Evolutionary conservation across 1,140 invertebrate genomes (phyloP).

Genomic region (Hylaeus anthracinus): DNA sequence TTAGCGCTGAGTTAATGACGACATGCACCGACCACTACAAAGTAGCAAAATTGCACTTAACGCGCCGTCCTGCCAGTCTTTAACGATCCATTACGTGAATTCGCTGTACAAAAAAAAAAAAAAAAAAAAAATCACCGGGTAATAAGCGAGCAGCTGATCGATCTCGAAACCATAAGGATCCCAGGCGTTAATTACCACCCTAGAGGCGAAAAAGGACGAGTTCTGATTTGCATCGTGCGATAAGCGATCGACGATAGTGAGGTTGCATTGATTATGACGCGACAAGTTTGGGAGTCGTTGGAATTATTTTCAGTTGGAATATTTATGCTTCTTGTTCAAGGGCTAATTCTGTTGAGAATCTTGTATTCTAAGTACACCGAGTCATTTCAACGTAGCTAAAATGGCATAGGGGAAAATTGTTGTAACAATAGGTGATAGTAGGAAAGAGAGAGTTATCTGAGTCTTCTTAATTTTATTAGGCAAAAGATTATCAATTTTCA

Average conservation of each 20-base stretch:
- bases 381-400: too few relatives aligned
- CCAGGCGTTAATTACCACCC: slow-evolving; percentile 41
- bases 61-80: slow-evolving; percentile 49
- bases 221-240: slow-evolving; percentile 31
- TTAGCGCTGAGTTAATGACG: slow-evolving; percentile 33
- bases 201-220: not conserved
- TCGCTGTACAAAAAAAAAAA: slow-evolving; percentile 9
- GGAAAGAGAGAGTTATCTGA: too few relatives aligned
- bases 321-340: not conserved
- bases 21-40: slow-evolving; percentile 36
- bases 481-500: too few relatives aligned
- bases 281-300: not conserved
- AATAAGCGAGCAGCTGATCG: slow-evolving; percentile 50
- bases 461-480: too few relatives aligned
- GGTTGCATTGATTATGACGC: slow-evolving; percentile 37
- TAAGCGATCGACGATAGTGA: slow-evolving; percentile 41
- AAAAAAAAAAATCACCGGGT: not conserved
- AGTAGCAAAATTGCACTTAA: slow-evolving; percentile 52
- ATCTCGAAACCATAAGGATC: slow-evolving; percentile 40
- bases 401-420: too few relatives aligned
- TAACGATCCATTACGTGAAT: slow-evolving; percentile 50
- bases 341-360: too few relatives aligned
- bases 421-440: too few relatives aligned
- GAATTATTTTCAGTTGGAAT: not conserved
- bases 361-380: too few relatives aligned